Base-by-base conservation (phyloP, 2,113 vertebrate genomes). In the Caranx ignobilis region DNA sequence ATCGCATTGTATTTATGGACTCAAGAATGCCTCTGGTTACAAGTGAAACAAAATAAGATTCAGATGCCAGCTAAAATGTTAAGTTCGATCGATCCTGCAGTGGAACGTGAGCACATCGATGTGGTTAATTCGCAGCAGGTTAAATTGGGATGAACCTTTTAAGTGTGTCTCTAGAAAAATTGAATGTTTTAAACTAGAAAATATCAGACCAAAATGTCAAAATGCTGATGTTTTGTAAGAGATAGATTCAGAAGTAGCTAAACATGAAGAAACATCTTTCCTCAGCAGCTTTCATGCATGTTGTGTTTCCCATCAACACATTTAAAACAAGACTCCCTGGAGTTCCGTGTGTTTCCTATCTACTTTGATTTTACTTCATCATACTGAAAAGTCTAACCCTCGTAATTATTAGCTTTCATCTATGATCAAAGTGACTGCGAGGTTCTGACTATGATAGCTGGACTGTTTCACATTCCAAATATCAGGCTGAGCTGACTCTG, bases 341-440 rank as follows among this genome's bases (percentile, higher is more conserved):
- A 52, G 26, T 55, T 50, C 12, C 68, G n/a, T 39, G 57, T 70
- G n/a, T 60, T 48, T 69, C 43, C 43, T 68, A 10, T n/a, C 8
- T 18, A 4, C 48, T 76, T 50, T 45, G 55, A 65, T 21, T 34
- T 7, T 72, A 6, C 16, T 48, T 68, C 26, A 50, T 56, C 32
- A 18, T 12, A 43, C 34, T 39, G 34, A 59, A 34, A 19, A 70
- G 18, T 56, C 37, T 5, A 43, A 4, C 62, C 50, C 34, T 41
- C 48, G 1, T 71, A 21, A 80, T 57, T 34, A 69, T 59, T 34
- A 71, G 55, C 78, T 75, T 79, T 77, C 18, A 74, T 78, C 75
- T 34, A 10, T 0, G 19, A 68, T 87, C 35, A 76, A 56, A 79
- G 71, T 55, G 2, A 39, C 47, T 32, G 11, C 19, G 43, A 81